Conservation (phyloP, 2,888 invertebrate genomes). For the Uloborus plumipes region DNA sequence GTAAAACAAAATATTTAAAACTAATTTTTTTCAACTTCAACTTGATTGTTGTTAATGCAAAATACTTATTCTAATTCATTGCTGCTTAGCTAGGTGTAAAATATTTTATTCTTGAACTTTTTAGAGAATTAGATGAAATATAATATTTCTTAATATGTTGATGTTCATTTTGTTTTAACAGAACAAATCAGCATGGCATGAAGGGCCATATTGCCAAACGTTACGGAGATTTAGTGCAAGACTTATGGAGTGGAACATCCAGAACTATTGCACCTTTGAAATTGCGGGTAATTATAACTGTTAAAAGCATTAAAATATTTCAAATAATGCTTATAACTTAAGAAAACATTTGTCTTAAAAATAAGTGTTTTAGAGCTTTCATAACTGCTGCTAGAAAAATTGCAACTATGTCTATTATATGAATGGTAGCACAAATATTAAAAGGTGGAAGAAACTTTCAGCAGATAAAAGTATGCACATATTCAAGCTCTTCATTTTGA, state of each 20-base stretch:
- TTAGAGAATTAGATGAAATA: too few species aligned
- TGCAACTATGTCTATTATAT: too few species aligned
- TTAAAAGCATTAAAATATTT: background rate
- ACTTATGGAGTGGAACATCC: conserved; percentile 85
- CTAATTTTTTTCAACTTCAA: background rate
- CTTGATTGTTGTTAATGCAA: background rate
- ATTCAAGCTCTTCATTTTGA: too few species aligned
- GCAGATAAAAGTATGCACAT: too few species aligned
- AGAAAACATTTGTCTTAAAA: too few species aligned
- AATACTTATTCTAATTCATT: too few species aligned
- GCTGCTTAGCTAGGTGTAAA: background rate
- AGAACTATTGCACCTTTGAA: conserved; percentile 89
- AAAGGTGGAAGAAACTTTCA: too few species aligned
- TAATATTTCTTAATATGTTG: background rate
- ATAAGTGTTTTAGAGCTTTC: too few species aligned
- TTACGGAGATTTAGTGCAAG: conserved; percentile 80
- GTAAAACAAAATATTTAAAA: conserved; percentile 68
- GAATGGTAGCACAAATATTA: too few species aligned
- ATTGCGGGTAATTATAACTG: conserved; percentile 74
- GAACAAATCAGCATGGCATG: conserved; percentile 87
- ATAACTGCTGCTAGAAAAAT: too few species aligned
- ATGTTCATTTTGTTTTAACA: conserved; percentile 66
- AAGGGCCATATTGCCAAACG: conserved; percentile 87
- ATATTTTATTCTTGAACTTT: too few species aligned
- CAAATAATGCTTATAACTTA: too few species aligned